Percentiles rank a stretch among this genome's conserved stretches.
Conservation (phyloP, 1,140 invertebrate species). For the Ooceraea biroi region DNA sequence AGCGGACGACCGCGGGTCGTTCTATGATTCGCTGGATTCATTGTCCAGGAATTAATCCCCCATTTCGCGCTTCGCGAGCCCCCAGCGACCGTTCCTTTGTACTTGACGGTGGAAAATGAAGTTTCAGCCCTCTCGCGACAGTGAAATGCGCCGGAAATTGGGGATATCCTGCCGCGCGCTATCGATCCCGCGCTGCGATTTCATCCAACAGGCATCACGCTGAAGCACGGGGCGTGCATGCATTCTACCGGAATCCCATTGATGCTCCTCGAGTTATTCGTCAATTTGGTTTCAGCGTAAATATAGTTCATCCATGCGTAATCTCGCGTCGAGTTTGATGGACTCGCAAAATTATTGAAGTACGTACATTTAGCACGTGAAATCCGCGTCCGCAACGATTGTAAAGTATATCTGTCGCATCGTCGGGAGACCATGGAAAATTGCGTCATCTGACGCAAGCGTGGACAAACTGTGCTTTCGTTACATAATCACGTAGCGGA, state of each 20-base stretch:
- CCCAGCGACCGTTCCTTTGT: constrained; percentile 47
- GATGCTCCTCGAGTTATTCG: neutral
- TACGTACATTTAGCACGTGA: neutral
- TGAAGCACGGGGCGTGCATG: neutral
- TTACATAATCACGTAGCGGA: constrained; percentile 7
- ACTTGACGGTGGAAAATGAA: constrained; percentile 45
- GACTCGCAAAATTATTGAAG: neutral
- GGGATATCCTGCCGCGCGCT: constrained; percentile 44
- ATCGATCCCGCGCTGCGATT: constrained; percentile 5
- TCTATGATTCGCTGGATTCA: constrained; percentile 68
- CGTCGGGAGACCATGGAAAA: neutral
- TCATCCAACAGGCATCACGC: neutral
- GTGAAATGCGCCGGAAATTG: constrained; percentile 55
- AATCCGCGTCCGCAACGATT: neutral
- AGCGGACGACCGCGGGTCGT: neutral
- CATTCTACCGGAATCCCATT: neutral
- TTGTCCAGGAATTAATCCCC: constrained; percentile 73
- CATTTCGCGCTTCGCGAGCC: constrained; percentile 60
- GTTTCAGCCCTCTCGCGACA: constrained; percentile 39
- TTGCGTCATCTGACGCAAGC: neutral
- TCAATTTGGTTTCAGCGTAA: neutral
- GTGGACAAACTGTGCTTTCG: neutral
- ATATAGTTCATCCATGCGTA: neutral
- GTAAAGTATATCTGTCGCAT: neutral
- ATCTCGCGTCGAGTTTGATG: neutral